These are phyloP conservation scores for Tenthredo notha DNA, from an alignment of 2,888 invertebrate genomes.

Conservation along the genomic window DNA sequence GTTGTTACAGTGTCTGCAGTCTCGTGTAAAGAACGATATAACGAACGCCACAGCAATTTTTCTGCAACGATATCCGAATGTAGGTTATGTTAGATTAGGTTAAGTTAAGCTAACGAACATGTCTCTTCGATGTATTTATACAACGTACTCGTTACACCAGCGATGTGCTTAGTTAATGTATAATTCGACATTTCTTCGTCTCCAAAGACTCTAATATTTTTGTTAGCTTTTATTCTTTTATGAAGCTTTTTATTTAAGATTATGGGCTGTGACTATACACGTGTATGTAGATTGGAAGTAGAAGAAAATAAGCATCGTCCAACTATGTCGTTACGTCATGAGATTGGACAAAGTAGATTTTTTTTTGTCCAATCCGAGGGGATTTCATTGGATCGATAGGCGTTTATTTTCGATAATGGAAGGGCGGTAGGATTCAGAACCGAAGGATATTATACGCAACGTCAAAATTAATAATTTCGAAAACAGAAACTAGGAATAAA, in stretches of 20 bases:
- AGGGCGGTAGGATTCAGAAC: background rate
- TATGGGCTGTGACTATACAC: background rate
- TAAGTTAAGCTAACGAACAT: background rate
- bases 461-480: slow-evolving; percentile 16
- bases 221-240: too few relatives aligned
- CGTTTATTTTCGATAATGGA: background rate
- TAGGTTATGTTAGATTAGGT: slow-evolving; percentile 21
- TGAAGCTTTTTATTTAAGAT: background rate
- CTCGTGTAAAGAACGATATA: slow-evolving; percentile 16
- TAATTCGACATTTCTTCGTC: slow-evolving; percentile 26
- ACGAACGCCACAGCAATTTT: slow-evolving; percentile 39
- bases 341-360: background rate
- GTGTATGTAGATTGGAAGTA: background rate
- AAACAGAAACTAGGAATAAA: background rate
- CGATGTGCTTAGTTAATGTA: slow-evolving; percentile 18
- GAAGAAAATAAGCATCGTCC: background rate
- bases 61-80: background rate
- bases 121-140: background rate
- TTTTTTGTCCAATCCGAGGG: background rate
- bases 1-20: background rate
- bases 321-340: background rate
- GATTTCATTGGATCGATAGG: background rate
- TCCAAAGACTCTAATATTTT: background rate
- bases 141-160: slow-evolving; percentile 30
- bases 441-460: background rate